phyloP scores from a whole-genome alignment of 2,113 vertebrate species.

The Oxyura jamaicensis region DNA sequence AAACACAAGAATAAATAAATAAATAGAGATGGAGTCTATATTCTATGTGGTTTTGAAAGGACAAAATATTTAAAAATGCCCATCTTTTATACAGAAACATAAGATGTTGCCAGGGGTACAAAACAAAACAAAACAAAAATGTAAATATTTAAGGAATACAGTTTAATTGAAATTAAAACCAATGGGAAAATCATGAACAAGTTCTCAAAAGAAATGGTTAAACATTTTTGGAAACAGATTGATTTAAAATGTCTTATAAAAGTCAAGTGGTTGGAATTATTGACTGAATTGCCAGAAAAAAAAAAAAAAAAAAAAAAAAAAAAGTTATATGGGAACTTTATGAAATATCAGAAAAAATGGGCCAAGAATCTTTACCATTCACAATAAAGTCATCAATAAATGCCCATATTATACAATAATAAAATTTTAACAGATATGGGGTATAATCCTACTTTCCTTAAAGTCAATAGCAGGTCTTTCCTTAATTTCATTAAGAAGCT shows the following conservation, averaged over 20 bases:
- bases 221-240: neutral
- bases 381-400: slow-evolving; percentile 19
- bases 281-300: neutral
- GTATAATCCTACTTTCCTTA: neutral
- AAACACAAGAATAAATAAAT: neutral
- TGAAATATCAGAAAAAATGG: neutral
- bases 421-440: neutral
- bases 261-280: neutral
- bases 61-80: neutral
- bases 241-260: neutral
- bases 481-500: neutral
- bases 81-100: neutral
- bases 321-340: neutral
- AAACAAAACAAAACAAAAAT: too few species aligned
- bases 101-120: neutral
- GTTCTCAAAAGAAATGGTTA: neutral
- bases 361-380: neutral
- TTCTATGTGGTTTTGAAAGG: neutral
- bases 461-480: neutral
- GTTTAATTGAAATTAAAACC: neutral
- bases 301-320: neutral
- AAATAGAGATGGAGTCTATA: neutral
- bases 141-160: neutral
- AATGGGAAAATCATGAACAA: neutral
- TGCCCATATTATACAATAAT: neutral